Evolutionary conservation across 2,113 vertebrate species (phyloP).

Genomic region (Elanus axillaris): DNA sequence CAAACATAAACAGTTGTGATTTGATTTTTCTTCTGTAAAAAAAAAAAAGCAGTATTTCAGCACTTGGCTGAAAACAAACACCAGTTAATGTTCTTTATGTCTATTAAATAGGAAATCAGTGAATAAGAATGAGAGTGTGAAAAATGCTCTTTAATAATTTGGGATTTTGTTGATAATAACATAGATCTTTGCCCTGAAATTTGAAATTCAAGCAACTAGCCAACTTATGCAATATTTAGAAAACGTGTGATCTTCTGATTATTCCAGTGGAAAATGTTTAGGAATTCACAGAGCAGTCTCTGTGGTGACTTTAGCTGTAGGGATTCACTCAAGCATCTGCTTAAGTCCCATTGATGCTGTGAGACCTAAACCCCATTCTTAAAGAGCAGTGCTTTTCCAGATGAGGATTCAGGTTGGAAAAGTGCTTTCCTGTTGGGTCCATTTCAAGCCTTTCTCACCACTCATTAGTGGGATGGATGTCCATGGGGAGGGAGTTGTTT

Average conservation of each 20-base stretch:
- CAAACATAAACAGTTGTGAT: not conserved
- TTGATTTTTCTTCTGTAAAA: not conserved
- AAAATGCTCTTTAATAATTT: not conserved
- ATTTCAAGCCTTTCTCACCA: not conserved
- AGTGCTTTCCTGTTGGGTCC: not conserved
- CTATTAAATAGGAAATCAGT: slow-evolving; percentile 44
- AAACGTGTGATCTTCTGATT: slow-evolving; percentile 8
- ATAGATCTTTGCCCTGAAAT: slow-evolving; percentile 19
- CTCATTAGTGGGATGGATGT: not conserved
- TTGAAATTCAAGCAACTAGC: slow-evolving; percentile 8
- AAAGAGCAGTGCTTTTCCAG: not conserved
- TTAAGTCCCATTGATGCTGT: not conserved
- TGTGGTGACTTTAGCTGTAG: slow-evolving; percentile 2
- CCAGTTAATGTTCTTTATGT: slow-evolving; percentile 14
- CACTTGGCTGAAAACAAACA: slow-evolving; percentile 26
- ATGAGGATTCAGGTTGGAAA: not conserved
- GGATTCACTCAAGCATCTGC: not conserved
- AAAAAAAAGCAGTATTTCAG: not conserved
- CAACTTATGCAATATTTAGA: slow-evolving; percentile 36
- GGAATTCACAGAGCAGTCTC: not conserved
- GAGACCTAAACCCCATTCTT: not conserved
- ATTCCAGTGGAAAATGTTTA: slow-evolving; percentile 20
- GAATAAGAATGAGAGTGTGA: slow-evolving; percentile 6
- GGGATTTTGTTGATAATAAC: slow-evolving; percentile 12
- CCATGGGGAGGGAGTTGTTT: not conserved